These are phyloP conservation scores for Chaenocephalus aceratus DNA, from an alignment of 2,113 vertebrate genomes.

Conservation along the genomic window DNA sequence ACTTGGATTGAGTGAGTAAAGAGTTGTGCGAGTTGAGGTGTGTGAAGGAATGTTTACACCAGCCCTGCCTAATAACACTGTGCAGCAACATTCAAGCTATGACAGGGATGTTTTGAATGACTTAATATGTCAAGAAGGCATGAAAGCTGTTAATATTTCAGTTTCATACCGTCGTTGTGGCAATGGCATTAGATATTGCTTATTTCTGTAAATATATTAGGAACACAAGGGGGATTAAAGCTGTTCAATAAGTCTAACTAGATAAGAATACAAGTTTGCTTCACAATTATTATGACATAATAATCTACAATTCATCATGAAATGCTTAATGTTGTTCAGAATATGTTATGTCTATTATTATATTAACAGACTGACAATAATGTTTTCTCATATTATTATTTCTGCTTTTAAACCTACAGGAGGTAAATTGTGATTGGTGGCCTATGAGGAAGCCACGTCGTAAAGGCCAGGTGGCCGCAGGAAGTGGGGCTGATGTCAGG, in stretches of 20 bases:
- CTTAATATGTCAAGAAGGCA: neutral
- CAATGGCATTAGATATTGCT: neutral
- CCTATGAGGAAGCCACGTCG: slow-evolving; percentile 95
- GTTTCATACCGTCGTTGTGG: neutral
- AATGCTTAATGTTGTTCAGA: neutral
- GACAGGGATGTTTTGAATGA: neutral
- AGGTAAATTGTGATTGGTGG: slow-evolving; percentile 69
- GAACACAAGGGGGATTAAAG: neutral
- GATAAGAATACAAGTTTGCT: neutral
- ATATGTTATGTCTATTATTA: neutral
- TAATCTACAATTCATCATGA: neutral
- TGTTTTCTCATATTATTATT: neutral
- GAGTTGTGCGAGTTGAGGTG: neutral
- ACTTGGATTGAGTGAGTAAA: neutral
- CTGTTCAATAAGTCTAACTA: neutral
- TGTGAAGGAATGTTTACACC: slow-evolving; percentile 57
- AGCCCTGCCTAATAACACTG: neutral
- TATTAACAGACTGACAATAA: neutral
- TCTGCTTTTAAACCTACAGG: slow-evolving; percentile 53
- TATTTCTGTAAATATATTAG: neutral
- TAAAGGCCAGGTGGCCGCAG: slow-evolving; percentile 84
- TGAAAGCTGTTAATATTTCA: neutral
- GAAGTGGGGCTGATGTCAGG: slow-evolving; percentile 76
- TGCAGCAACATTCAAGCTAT: neutral
- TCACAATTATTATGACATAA: neutral